Conservation (phyloP, 2,113 vertebrate species). For the Halcyon senegalensis region DNA sequence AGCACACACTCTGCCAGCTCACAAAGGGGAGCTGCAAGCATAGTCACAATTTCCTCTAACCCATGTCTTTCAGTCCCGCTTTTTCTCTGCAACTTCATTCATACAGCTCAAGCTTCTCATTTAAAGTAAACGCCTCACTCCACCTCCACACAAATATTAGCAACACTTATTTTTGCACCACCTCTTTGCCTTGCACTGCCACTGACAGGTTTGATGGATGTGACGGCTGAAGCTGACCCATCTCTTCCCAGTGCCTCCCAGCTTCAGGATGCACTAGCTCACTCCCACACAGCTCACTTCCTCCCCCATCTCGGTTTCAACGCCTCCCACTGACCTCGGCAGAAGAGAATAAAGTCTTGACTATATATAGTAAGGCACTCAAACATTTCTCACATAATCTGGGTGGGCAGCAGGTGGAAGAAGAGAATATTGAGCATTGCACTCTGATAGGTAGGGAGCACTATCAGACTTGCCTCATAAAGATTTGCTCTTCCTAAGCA, state of each 20-base stretch:
- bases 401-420: background rate
- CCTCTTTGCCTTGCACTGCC: background rate
- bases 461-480: background rate
- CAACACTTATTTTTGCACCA: background rate
- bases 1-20: background rate
- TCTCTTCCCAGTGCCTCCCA: constrained; percentile 4
- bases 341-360: background rate
- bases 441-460: background rate
- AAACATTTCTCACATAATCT: background rate
- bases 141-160: background rate
- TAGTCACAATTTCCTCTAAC: constrained; percentile 32
- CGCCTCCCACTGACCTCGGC: background rate
- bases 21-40: background rate
- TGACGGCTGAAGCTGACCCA: background rate
- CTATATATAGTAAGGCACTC: background rate
- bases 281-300: background rate
- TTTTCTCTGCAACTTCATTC: background rate
- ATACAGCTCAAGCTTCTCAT: background rate
- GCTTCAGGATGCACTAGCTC: background rate
- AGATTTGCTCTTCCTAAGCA: background rate
- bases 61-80: background rate
- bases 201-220: background rate
- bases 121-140: background rate
- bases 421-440: background rate
- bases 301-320: background rate